These are phyloP conservation scores for Belonocnema kinseyi DNA, from an alignment of 1,140 invertebrate species.

Conservation along the genomic window DNA sequence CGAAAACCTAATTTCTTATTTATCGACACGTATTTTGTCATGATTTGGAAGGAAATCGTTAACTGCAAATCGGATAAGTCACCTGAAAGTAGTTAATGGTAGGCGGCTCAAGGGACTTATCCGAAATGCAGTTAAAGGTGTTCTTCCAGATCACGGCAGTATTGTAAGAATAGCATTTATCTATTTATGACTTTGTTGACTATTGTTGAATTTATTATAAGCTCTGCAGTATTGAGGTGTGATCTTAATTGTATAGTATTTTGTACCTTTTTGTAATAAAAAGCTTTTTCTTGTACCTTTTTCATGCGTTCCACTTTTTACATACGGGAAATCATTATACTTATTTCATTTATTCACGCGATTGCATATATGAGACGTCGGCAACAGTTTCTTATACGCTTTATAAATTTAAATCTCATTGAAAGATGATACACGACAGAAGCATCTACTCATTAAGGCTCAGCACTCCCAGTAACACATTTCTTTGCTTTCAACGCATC, in stretches of 20 bases:
- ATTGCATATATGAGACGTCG: background rate
- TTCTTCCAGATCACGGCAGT: too few relatives aligned
- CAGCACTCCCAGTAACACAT: background rate
- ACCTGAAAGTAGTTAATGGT: too few relatives aligned
- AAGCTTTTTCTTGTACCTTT: constrained; percentile 36
- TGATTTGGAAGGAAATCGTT: too few relatives aligned
- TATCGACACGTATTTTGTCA: constrained; percentile 42
- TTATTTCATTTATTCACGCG: background rate
- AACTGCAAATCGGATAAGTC: too few relatives aligned
- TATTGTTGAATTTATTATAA: constrained; percentile 33
- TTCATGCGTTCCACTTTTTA: constrained; percentile 9
- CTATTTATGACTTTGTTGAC: constrained; percentile 53
- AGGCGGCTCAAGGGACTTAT: too few relatives aligned
- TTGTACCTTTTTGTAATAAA: constrained; percentile 66
- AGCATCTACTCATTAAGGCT: background rate
- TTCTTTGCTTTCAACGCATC: background rate
- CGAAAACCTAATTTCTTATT: constrained; percentile 41
- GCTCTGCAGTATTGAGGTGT: constrained; percentile 44
- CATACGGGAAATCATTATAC: background rate
- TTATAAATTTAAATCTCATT: background rate
- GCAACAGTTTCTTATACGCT: background rate
- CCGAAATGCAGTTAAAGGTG: too few relatives aligned
- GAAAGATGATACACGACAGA: background rate
- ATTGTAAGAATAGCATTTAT: constrained; percentile 47
- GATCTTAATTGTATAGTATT: constrained; percentile 61